Percentiles rank a stretch among this genome's conserved stretches.
Evolutionary conservation across 1,140 invertebrate species (phyloP).

Genomic region (Scylla paramamosain): DNA sequence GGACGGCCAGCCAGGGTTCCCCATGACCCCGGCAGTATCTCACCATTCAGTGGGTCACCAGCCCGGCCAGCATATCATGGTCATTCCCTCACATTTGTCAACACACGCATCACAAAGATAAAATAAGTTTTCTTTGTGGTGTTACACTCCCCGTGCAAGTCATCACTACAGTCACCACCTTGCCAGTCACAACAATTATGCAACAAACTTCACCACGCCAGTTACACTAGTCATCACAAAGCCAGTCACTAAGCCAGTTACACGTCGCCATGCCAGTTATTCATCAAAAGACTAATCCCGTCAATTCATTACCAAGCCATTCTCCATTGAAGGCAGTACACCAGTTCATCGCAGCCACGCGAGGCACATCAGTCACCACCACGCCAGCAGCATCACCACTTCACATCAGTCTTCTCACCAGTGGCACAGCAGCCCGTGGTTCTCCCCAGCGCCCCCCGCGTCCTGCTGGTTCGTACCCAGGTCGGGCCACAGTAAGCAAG

Average conservation of each 20-base stretch:
- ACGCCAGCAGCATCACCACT: background rate
- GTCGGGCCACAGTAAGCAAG: background rate
- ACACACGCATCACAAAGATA: background rate
- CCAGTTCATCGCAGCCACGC: no score
- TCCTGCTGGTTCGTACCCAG: background rate
- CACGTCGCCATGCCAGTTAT: no score
- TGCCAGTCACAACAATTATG: background rate
- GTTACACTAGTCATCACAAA: background rate
- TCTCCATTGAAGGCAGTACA: no score
- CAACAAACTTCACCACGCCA: background rate
- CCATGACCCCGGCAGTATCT: background rate
- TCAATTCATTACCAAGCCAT: no score
- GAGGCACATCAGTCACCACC: no score
- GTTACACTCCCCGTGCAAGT: background rate
- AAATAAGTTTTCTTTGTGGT: background rate
- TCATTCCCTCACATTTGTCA: background rate
- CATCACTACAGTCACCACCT: background rate
- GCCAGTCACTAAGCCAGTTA: no score
- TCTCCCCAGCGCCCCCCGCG: background rate
- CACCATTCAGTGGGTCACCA: background rate
- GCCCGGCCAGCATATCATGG: background rate
- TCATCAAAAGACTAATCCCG: no score
- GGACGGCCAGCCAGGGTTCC: background rate
- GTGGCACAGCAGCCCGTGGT: background rate
- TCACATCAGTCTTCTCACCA: background rate